phyloP scores from a whole-genome alignment of 1,140 invertebrate genomes.

The Musca vetustissima region DNA sequence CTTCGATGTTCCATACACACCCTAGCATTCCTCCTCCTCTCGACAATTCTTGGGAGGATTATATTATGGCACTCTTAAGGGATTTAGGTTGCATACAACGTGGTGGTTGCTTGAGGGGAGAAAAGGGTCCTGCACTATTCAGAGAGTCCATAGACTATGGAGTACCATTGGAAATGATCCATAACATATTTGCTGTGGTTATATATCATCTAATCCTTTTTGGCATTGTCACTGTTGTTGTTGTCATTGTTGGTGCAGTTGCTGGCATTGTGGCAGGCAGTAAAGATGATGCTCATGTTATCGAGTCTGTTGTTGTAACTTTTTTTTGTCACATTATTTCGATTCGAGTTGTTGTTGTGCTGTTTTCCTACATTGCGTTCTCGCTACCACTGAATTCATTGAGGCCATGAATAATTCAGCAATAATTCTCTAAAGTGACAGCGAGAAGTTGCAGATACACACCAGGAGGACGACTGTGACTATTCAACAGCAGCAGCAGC shows the following conservation, averaged over 20 bases:
- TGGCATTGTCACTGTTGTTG: too few relatives aligned
- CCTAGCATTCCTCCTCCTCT: neutral
- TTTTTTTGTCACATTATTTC: neutral
- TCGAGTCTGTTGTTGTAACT: neutral
- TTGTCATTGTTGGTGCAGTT: too few relatives aligned
- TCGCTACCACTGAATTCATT: neutral
- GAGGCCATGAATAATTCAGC: constrained; percentile 8
- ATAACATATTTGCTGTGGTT: constrained; percentile 2
- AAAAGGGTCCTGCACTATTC: too few relatives aligned
- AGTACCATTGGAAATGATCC: constrained; percentile 1
- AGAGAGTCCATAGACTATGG: neutral
- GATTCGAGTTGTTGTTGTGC: neutral
- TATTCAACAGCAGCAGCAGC: too few relatives aligned
- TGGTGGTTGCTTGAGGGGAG: too few relatives aligned
- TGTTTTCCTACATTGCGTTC: too few relatives aligned
- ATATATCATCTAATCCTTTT: neutral
- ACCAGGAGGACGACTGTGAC: neutral
- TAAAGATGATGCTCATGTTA: neutral
- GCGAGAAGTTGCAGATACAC: neutral
- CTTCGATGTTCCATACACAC: too few relatives aligned
- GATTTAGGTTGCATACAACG: too few relatives aligned
- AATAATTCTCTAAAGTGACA: constrained; percentile 17
- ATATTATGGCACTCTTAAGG: neutral
- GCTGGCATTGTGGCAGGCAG: too few relatives aligned
- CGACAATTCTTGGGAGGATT: neutral